These are phyloP conservation scores for Pangasius mekongensis DNA, from an alignment of 2,797 vertebrate genomes.

Conservation along the genomic window DNA sequence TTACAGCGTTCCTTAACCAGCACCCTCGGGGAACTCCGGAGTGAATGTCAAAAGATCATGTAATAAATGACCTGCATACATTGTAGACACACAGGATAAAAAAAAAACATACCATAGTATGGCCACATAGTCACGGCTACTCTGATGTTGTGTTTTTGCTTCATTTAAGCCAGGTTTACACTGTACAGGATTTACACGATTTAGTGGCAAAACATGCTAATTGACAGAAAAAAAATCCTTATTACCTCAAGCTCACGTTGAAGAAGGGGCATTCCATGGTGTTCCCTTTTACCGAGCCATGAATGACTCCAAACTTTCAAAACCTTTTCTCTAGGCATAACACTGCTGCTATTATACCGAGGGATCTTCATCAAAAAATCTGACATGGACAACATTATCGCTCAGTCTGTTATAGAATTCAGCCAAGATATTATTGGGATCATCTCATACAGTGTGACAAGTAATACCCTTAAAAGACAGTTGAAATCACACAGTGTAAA, in stretches of 20 bases:
- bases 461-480: background rate
- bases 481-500: background rate
- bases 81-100: slow-evolving; percentile 49
- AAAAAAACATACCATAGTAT: slow-evolving; percentile 38
- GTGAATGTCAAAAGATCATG: slow-evolving; percentile 91
- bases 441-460: background rate
- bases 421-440: background rate
- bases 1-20: slow-evolving; percentile 80
- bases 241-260: background rate
- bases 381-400: background rate
- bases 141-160: slow-evolving; percentile 30
- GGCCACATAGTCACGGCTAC: slow-evolving; percentile 38
- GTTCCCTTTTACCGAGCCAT: background rate
- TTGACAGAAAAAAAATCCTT: background rate
- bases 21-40: slow-evolving; percentile 81
- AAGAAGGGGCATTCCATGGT: background rate
- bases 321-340: background rate
- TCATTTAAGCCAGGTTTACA: slow-evolving; percentile 6
- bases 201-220: background rate
- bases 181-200: background rate
- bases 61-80: slow-evolving; percentile 75
- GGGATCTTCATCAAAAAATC: background rate
- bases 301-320: background rate
- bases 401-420: background rate
- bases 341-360: background rate